Evolutionary conservation across 2,113 vertebrate genomes (phyloP).

Genomic region (Mormyrus lacerda): DNA sequence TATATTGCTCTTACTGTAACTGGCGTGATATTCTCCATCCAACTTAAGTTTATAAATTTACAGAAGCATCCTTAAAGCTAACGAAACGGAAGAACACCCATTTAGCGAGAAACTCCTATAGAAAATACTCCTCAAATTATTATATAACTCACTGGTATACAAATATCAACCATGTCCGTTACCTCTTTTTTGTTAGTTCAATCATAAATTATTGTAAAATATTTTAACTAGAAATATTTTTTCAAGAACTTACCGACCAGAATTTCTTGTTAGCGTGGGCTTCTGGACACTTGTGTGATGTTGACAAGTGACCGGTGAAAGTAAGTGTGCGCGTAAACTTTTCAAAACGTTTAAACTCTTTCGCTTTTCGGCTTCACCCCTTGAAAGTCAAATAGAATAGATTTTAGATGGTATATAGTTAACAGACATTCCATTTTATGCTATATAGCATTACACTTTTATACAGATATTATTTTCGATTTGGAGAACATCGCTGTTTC

Average conservation of each 20-base stretch:
- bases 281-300: not conserved
- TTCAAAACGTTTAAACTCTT: not conserved
- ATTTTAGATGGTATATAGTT: not conserved
- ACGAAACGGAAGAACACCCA: not conserved
- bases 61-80: not conserved
- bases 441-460: not conserved
- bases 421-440: not conserved
- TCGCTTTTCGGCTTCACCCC: not conserved
- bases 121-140: not conserved
- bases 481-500: not conserved
- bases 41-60: not conserved
- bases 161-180: not conserved
- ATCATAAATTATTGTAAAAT: not conserved
- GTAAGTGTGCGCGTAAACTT: not conserved
- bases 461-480: not conserved
- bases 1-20: not conserved
- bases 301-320: not conserved
- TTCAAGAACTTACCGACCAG: not conserved
- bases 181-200: not conserved
- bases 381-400: not conserved
- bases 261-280: not conserved
- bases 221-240: not conserved
- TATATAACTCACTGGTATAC: not conserved
- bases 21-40: not conserved
- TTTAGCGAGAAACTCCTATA: not conserved